A percentile compares a stretch with the other conserved stretches of the same genome.
Conservation (phyloP, 1,140 invertebrate genomes). For the Atta cephalotes region DNA sequence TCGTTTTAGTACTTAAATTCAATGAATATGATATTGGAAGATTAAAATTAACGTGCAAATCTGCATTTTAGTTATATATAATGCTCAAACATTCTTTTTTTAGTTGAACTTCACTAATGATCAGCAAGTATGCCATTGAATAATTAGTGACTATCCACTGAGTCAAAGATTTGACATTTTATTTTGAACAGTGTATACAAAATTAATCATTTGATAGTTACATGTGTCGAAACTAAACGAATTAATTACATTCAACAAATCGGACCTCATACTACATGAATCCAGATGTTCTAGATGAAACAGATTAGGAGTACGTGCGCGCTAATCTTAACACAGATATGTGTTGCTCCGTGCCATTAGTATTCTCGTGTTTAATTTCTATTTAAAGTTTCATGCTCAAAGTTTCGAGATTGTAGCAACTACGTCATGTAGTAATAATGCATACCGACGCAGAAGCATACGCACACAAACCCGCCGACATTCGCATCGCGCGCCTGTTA, state of each 20-base stretch:
- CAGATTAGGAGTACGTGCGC: neutral
- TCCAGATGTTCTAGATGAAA: neutral
- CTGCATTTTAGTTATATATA: too few relatives aligned
- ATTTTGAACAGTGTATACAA: neutral
- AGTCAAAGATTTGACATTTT: too few relatives aligned
- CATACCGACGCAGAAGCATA: slow-evolving; percentile 37
- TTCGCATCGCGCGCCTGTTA: slow-evolving; percentile 47
- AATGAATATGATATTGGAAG: too few relatives aligned
- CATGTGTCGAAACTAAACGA: neutral
- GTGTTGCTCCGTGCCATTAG: slow-evolving; percentile 35
- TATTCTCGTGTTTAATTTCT: slow-evolving; percentile 53
- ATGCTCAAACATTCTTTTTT: too few relatives aligned
- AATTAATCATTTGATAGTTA: slow-evolving; percentile 13
- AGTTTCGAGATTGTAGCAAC: slow-evolving; percentile 53
- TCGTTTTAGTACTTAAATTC: too few relatives aligned
- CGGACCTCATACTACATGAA: neutral
- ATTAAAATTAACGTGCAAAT: too few relatives aligned
- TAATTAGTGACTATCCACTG: too few relatives aligned
- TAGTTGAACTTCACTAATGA: too few relatives aligned
- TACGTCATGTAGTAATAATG: slow-evolving; percentile 54
- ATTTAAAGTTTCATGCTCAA: slow-evolving; percentile 57
- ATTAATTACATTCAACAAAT: neutral
- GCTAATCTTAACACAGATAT: neutral
- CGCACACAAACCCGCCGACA: neutral
- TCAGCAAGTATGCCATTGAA: too few relatives aligned